Conservation (phyloP, 2,113 vertebrate genomes). For the Natator depressus region DNA sequence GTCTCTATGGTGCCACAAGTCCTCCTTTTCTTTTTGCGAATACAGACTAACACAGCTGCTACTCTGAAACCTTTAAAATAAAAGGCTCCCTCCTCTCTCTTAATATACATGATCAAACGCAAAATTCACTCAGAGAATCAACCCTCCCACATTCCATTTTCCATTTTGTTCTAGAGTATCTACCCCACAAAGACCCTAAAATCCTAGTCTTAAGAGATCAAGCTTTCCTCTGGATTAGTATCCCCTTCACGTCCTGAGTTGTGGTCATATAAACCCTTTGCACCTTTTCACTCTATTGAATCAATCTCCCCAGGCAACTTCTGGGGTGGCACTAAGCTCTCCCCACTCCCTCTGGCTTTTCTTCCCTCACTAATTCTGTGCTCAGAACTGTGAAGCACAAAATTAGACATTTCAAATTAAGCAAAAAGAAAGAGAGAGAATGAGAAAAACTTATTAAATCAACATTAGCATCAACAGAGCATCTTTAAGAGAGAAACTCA, state of each 20-base stretch:
- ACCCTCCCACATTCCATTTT: background rate
- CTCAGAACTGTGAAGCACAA: constrained; percentile 80
- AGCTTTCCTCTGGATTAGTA: constrained; percentile 25
- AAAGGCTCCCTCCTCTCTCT: constrained; percentile 30
- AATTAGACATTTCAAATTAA: constrained; percentile 81
- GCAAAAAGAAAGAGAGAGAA: constrained; percentile 56
- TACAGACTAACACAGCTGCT: no score
- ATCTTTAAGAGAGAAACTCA: constrained; percentile 68
- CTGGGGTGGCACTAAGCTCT: constrained; percentile 30
- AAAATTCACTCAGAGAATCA: constrained; percentile 48
- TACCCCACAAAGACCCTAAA: constrained; percentile 17
- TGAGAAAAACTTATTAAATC: constrained; percentile 80
- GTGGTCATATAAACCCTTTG: constrained; percentile 34
- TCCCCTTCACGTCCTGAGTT: background rate
- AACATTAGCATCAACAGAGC: constrained; percentile 75
- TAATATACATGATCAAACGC: constrained; percentile 38
- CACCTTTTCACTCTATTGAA: constrained; percentile 60
- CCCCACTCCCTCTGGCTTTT: constrained; percentile 49
- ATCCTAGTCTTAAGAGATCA: constrained; percentile 16
- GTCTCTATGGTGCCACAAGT: no score
- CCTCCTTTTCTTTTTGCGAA: no score
- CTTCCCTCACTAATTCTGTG: constrained; percentile 74
- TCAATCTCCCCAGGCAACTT: constrained; percentile 64
- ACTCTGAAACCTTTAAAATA: constrained; percentile 38
- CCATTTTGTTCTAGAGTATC: background rate